These are phyloP conservation scores for Thalassarche chlororhynchos DNA, from an alignment of 2,113 vertebrate genomes.

Conservation along the genomic window DNA sequence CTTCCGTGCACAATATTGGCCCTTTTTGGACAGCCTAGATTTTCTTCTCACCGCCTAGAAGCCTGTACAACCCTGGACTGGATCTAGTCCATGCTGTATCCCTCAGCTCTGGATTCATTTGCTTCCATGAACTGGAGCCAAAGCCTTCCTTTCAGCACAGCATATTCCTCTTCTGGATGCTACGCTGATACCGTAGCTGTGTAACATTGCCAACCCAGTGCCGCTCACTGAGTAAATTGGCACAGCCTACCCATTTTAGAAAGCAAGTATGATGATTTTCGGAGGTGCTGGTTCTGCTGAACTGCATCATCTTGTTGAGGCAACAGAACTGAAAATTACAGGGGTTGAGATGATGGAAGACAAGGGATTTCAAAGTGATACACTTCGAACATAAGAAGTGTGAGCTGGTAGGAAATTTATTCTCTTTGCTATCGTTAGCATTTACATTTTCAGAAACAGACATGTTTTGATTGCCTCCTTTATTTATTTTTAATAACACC, in stretches of 20 bases:
- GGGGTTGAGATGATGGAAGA: neutral
- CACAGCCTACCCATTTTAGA: neutral
- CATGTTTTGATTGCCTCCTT: conserved; percentile 6
- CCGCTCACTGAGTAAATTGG: neutral
- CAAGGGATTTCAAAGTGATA: neutral
- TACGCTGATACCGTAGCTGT: neutral
- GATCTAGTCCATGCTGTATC: neutral
- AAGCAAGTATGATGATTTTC: neutral
- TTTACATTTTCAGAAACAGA: conserved; percentile 5
- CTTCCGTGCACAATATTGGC: neutral
- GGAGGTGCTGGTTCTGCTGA: neutral
- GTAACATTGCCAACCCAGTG: neutral
- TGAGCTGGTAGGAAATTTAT: neutral
- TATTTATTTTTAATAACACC: conserved; percentile 38
- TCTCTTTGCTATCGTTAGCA: neutral
- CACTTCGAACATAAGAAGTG: neutral
- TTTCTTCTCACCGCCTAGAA: neutral
- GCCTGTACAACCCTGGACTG: neutral
- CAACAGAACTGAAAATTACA: neutral
- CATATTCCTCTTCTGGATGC: neutral
- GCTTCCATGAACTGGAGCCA: neutral
- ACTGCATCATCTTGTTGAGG: neutral
- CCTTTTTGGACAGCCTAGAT: neutral
- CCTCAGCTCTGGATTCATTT: neutral
- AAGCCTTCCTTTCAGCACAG: neutral